Evolutionary conservation across 2,888 invertebrate species (phyloP).

Genomic region (Drosophila diplacantha): DNA sequence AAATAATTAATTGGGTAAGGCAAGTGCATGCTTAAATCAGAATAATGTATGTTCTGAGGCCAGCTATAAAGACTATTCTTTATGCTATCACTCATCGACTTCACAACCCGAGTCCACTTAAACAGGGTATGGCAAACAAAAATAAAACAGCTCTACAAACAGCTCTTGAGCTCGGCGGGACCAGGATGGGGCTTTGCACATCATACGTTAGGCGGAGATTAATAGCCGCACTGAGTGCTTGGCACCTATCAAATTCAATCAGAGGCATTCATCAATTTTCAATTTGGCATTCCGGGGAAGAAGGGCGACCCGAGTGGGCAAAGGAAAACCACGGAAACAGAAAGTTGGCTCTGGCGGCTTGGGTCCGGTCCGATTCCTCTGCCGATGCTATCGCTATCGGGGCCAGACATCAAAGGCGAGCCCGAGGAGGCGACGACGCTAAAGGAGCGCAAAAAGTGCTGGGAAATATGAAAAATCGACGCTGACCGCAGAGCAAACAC

Average conservation of each 20-base stretch:
- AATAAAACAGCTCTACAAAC: neutral
- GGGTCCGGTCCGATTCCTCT: slow-evolving; percentile 55
- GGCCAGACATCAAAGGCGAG: slow-evolving; percentile 63
- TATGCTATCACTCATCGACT: slow-evolving; percentile 11
- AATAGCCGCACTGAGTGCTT: slow-evolving; percentile 71
- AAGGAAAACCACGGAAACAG: slow-evolving; percentile 47
- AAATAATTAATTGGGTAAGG: neutral
- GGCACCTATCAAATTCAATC: slow-evolving; percentile 72
- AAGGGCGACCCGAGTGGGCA: slow-evolving; percentile 10
- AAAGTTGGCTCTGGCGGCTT: slow-evolving; percentile 45
- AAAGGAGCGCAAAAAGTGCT: slow-evolving; percentile 49
- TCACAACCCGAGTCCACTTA: neutral
- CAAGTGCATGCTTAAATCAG: neutral
- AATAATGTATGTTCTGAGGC: neutral
- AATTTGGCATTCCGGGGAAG: slow-evolving; percentile 64
- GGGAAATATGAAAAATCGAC: slow-evolving; percentile 69
- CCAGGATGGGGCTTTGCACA: slow-evolving; percentile 43
- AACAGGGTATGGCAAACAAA: slow-evolving; percentile 1
- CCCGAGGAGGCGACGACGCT: slow-evolving; percentile 39
- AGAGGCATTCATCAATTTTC: slow-evolving; percentile 73
- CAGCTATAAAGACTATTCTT: slow-evolving; percentile 1
- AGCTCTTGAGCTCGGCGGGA: neutral
- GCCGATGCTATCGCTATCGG: slow-evolving; percentile 43
- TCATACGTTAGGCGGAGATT: slow-evolving; percentile 70
- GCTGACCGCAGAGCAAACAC: slow-evolving; percentile 58